phyloP scores from a whole-genome alignment of 1,140 invertebrate species.

The Eumeta japonica region DNA sequence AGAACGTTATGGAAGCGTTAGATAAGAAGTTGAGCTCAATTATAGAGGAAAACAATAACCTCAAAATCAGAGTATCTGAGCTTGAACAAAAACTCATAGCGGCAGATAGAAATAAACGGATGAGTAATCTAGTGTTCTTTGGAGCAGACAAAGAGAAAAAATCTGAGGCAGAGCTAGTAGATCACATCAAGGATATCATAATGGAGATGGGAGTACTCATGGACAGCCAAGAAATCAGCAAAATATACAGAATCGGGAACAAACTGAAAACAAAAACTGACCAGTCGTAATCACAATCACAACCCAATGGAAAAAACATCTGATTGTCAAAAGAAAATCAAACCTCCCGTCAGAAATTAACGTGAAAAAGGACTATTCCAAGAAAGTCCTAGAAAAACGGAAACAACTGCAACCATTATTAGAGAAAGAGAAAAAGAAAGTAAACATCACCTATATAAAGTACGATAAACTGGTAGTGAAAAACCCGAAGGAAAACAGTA shows the following conservation, averaged over 20 bases:
- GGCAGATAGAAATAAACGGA: too few relatives aligned
- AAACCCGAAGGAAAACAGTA: conserved; percentile 2
- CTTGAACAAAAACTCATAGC: conserved; percentile 4
- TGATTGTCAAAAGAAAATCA: too few relatives aligned
- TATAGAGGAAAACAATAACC: conserved; percentile 8
- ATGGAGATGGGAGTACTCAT: conserved; percentile 8
- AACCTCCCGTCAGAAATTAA: too few relatives aligned
- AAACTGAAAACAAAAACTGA: conserved; percentile 6
- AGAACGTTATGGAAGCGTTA: conserved; percentile 11
- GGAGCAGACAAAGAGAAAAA: too few relatives aligned
- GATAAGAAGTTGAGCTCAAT: conserved; percentile 10
- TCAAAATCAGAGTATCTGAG: conserved; percentile 7
- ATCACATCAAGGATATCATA: too few relatives aligned
- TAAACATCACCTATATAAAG: conserved; percentile 11
- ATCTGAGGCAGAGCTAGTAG: conserved; percentile 8
- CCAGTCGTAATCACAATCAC: conserved; percentile 7
- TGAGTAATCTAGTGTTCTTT: too few relatives aligned
- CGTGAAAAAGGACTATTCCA: conserved; percentile 12
- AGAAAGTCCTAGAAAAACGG: conserved; percentile 12
- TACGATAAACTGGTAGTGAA: conserved; percentile 11
- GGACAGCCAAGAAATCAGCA: conserved; percentile 9
- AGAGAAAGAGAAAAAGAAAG: conserved; percentile 12
- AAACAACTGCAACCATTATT: conserved; percentile 7
- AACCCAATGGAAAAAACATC: conserved; percentile 10
- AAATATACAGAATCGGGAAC: conserved; percentile 7